phyloP scores from a whole-genome alignment of 2,797 vertebrate species.

The Zalophus californianus region DNA sequence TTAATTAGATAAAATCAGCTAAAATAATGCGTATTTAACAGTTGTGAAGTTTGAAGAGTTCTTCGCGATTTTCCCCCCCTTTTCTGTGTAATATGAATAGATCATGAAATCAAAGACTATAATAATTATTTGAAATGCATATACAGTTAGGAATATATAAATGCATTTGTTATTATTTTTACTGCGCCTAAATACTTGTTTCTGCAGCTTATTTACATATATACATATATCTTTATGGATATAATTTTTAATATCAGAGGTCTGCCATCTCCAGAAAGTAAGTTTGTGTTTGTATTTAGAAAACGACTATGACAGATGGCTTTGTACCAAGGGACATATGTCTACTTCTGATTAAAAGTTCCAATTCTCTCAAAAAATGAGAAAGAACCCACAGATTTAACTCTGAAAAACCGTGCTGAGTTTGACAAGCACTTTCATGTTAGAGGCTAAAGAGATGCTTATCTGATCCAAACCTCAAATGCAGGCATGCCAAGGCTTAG shows the following conservation, averaged over 20 bases:
- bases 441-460: conserved; percentile 4
- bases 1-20: neutral
- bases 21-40: neutral
- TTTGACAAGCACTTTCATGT: neutral
- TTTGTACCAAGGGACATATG: conserved; percentile 48
- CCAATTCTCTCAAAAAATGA: neutral
- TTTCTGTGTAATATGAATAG: neutral
- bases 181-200: neutral
- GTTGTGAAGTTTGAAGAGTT: neutral
- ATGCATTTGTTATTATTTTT: neutral
- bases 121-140: neutral
- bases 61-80: neutral
- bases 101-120: neutral
- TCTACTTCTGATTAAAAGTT: neutral
- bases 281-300: conserved; percentile 5
- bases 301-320: conserved; percentile 66
- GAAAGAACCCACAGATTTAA: conserved; percentile 48
- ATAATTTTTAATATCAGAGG: conserved; percentile 22
- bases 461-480: neutral
- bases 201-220: conserved; percentile 22
- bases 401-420: conserved; percentile 19
- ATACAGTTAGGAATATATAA: neutral
- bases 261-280: conserved; percentile 19
- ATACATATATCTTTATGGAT: neutral
- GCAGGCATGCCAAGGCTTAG: neutral